These are phyloP conservation scores for Scaptomyza pallida DNA, from an alignment of 1,140 invertebrate species.

Conservation along the genomic window DNA sequence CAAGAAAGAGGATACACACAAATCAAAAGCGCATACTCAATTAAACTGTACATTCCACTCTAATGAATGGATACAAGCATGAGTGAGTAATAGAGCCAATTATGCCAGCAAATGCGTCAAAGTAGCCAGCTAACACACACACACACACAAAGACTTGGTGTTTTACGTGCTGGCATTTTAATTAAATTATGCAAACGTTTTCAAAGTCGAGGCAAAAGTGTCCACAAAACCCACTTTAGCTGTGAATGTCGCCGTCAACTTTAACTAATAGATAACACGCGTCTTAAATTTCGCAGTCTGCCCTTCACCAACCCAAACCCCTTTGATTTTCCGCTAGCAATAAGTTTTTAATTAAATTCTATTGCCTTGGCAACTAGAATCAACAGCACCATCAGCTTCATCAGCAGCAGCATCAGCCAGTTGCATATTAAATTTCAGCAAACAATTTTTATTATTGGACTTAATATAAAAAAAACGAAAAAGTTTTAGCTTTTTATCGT, in stretches of 20 bases:
- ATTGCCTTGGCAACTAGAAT: slow-evolving; percentile 2
- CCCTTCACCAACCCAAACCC: neutral
- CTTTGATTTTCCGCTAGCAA: slow-evolving; percentile 3
- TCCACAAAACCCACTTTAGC: neutral
- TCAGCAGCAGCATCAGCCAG: too few species aligned
- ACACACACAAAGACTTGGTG: slow-evolving; percentile 6
- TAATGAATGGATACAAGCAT: slow-evolving; percentile 67
- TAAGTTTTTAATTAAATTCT: slow-evolving; percentile 17
- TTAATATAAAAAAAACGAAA: neutral
- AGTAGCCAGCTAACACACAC: slow-evolving; percentile 30
- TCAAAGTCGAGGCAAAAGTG: slow-evolving; percentile 1
- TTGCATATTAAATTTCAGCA: neutral
- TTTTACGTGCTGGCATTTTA: slow-evolving; percentile 48
- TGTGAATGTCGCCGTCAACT: slow-evolving; percentile 28
- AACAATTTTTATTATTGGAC: neutral
- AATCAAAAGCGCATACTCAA: slow-evolving; percentile 59
- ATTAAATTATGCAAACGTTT: slow-evolving; percentile 54
- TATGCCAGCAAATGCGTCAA: slow-evolving; percentile 58
- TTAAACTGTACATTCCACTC: slow-evolving; percentile 75
- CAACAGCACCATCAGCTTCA: too few species aligned
- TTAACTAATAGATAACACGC: slow-evolving; percentile 58
- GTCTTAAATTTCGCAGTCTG: slow-evolving; percentile 28
- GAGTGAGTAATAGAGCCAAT: slow-evolving; percentile 73
- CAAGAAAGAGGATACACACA: neutral
- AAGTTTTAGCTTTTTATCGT: neutral